Base-by-base conservation (phyloP, 2,797 vertebrate species). In the Pachyuromys duprasi region DNA sequence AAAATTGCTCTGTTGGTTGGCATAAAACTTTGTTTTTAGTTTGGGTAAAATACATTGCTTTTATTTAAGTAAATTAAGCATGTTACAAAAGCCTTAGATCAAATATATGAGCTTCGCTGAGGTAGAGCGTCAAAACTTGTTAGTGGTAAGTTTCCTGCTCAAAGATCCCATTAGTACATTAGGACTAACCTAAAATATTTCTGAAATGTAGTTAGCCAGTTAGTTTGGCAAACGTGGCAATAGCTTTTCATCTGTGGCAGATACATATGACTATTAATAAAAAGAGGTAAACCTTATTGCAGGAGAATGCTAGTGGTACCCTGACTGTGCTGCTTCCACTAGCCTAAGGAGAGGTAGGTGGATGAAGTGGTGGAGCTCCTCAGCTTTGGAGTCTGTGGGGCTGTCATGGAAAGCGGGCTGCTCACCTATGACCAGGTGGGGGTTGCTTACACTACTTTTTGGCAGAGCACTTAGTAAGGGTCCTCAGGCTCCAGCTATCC, bases 41-140 rank as follows among this genome's bases (percentile, higher is more conserved):
- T 49, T 80, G 67, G 63, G 49, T 93, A 53, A 95, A 91, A 91
- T 86, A 95, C 72, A 91, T 67, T 87, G n/a, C 24, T 87, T 94
- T 96, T 86, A 74, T 18, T 76, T 95, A 94, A 93, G n/a, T 70
- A 88, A 95, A 79, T 83, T 65, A 89, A 91, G 65, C 53, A 91
- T 74, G 72, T 17, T 60, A 65, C 24, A 31, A 78, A 3, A 90
- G 49, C 36, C 63, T 45, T n/a, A 86, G 86, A 57, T 57, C 55
- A 90, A 92, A 95, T 24, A 89, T 24, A 90, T 8, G 89, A 36
- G 89, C 72, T 33, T n/a, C 8, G 31, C 33, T 28, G 31, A 86
- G 62, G 86, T 28, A 92, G 74, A 90, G 45, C 4, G 60, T 36
- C 36, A 82, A 81, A 53, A 42, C 53, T 39, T 72, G n/a, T 70